phyloP scores from a whole-genome alignment of 2,797 vertebrate genomes.

The Cirrhinus mrigala region DNA sequence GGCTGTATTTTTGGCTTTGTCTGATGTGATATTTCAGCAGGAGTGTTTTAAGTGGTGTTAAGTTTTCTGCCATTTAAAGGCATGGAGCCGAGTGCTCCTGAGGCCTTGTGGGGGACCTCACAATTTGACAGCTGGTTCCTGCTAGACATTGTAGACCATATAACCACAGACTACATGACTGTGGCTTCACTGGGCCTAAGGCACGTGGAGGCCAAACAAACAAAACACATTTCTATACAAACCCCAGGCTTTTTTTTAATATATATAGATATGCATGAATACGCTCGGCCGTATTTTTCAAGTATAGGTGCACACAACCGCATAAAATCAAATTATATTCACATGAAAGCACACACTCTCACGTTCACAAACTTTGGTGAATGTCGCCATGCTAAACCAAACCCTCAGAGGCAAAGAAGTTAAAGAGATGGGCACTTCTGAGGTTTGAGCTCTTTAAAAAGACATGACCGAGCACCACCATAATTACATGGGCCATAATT shows the following conservation, averaged over 20 bases:
- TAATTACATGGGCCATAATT: slow-evolving; percentile 80
- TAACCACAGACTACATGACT: slow-evolving; percentile 77
- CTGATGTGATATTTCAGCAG: slow-evolving; percentile 23
- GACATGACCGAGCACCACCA: slow-evolving; percentile 76
- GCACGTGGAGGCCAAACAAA: slow-evolving; percentile 67
- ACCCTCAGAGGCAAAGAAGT: slow-evolving; percentile 59
- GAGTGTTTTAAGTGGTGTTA: slow-evolving; percentile 63
- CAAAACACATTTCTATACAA: slow-evolving; percentile 59
- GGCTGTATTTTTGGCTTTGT: slow-evolving; percentile 53
- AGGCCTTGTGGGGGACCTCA: slow-evolving; percentile 54
- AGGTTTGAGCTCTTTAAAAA: slow-evolving; percentile 72
- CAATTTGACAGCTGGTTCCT: slow-evolving; percentile 68
- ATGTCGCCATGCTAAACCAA: slow-evolving; percentile 29
- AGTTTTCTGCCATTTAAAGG: slow-evolving; percentile 52
- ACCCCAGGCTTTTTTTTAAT: slow-evolving; percentile 12
- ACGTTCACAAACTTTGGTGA: slow-evolving; percentile 52
- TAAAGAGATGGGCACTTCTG: slow-evolving; percentile 75
- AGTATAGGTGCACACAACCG: slow-evolving; percentile 55
- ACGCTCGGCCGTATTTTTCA: slow-evolving; percentile 1
- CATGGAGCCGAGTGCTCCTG: slow-evolving; percentile 58
- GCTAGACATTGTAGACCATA: slow-evolving; percentile 66
- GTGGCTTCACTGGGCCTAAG: slow-evolving; percentile 72
- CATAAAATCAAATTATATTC: slow-evolving; percentile 50
- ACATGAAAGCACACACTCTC: slow-evolving; percentile 55
- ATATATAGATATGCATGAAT: neutral